Base-by-base conservation (phyloP, 2,888 invertebrate species). In the Geophilus truncorum region DNA sequence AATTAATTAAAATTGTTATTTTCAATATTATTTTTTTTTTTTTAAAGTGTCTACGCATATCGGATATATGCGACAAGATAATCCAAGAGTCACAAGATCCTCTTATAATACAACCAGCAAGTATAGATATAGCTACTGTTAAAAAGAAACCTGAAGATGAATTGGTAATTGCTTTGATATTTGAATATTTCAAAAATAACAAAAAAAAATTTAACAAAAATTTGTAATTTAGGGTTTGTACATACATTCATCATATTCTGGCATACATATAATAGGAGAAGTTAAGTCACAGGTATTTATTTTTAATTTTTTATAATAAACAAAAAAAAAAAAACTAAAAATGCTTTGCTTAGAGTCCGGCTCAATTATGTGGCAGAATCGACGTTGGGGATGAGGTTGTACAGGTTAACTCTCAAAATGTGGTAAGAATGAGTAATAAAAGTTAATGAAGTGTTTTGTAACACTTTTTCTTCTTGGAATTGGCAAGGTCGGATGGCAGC, bases 321-420 rank as follows among this genome's bases (percentile, higher is more conserved):
- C 3, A 40, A 9, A 40, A 70, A n/a, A 6, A 79, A 45, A 34
- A 23, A 78, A 21, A 62, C 25, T 23, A 62, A 51, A 3, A 36
- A 30, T 76, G 21, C 77, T 32, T 81, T 23, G 1, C 93, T 87
- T 93, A 95, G 85, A 95, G 96, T 78, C 95, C 96, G 1, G 96
- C 97, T 57, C 96, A 97, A 88, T 92, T 93, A 40, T 94, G 94
- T 84, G 94, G 94, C 1, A 95, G 94, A 88, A 93, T 98, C 85
- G 96, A 96, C 88, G 93, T 94, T 84, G 98, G 97, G 0, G 98
- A 98, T 88, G 98, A 98, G 89, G 94, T 98, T 84, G 93, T 98
- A 62, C 95, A 96, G 90, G 94, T 94, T 84, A 90, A 90, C 86
- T 89, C 90, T 84, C 90, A 90, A 84, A 90, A 90, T 62, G 90